Percentiles rank a stretch among this genome's conserved stretches.
phyloP scores from a whole-genome alignment of 2,797 vertebrate genomes.

The Sebastiscus tertius region DNA sequence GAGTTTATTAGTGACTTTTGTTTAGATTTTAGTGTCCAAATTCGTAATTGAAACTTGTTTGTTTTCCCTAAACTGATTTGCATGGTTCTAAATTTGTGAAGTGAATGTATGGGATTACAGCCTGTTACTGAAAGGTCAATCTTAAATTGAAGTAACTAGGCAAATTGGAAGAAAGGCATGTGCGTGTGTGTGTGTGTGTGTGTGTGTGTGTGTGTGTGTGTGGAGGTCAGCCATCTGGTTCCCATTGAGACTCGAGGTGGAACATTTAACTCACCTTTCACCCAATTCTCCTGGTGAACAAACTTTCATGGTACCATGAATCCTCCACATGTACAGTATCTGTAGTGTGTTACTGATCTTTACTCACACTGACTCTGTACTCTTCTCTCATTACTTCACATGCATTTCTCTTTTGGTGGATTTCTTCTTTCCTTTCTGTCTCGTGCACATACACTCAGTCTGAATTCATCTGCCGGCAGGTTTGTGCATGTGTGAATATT shows the following conservation, averaged over 20 bases:
- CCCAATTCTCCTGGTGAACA: neutral
- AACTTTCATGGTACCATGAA: neutral
- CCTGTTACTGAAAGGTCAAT: neutral
- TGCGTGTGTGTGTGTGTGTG: neutral
- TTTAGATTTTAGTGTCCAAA: neutral
- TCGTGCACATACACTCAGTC: neutral
- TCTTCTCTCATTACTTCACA: neutral
- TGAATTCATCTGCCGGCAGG: too few species aligned
- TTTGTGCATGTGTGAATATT: too few species aligned
- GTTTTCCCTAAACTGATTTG: neutral
- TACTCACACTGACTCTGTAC: neutral
- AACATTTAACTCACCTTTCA: conserved; percentile 22
- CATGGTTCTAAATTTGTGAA: neutral
- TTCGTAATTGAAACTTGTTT: neutral
- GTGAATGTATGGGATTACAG: neutral
- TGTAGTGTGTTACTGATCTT: neutral
- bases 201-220: neutral
- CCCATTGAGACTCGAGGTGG: conserved; percentile 12
- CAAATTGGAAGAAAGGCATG: neutral
- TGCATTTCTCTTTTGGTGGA: neutral
- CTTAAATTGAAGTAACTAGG: neutral
- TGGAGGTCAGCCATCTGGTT: conserved; percentile 31
- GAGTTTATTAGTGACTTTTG: neutral
- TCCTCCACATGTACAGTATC: neutral
- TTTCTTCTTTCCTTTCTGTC: neutral